Evolutionary conservation across 2,797 vertebrate species (phyloP), one percentile per base, ranked within the genome.

Genomic region (Lepus oiostolus): DNA sequence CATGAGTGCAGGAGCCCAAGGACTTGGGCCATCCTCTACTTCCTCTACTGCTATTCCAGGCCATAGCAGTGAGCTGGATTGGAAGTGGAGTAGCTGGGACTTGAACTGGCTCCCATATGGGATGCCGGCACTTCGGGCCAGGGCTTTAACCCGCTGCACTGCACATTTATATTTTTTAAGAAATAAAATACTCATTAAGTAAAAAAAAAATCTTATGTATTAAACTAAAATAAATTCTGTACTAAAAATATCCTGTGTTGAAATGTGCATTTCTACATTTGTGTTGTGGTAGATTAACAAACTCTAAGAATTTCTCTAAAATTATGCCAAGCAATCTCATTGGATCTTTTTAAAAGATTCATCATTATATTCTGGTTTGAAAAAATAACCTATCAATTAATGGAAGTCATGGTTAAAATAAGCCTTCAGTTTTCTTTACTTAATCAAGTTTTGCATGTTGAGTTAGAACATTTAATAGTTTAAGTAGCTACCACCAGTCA

Each of bases 361-460:
- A 8, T 63, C 68, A 35, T 17, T 92, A 58, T 13, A 75, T 81
- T 92, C 32, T 58, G 26, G 19, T 42, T 42, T 42, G 8, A 42
- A 42, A 16, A 70, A 68, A 67, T 11, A 60, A 42, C 22, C 62
- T 32, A 85, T 97, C 17, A 68, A 7, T 38, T 85, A 85, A 70
- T 71, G 80, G 19, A 93, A 88, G 26, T 2, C 0, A 42, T 2
- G 7, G 90, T 96, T 92, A 50, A 95, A 96, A 92, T 80, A 30
- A 88, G 7, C 5, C 24, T 92, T 81, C 21, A 19, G 14, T 35
- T 90, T 91, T 38, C n/a, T 65, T 60, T 32, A 47, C 6, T 62
- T 74, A 71, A 13, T 1, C 11, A 50, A 89, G 38, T 77, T 19
- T 82, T 28, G 22, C 7, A 17, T 47, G 8, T 47, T 82, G 47